These are phyloP conservation scores for Corella eumyota DNA, from an alignment of 23 tunicate species.

Conservation along the genomic window DNA sequence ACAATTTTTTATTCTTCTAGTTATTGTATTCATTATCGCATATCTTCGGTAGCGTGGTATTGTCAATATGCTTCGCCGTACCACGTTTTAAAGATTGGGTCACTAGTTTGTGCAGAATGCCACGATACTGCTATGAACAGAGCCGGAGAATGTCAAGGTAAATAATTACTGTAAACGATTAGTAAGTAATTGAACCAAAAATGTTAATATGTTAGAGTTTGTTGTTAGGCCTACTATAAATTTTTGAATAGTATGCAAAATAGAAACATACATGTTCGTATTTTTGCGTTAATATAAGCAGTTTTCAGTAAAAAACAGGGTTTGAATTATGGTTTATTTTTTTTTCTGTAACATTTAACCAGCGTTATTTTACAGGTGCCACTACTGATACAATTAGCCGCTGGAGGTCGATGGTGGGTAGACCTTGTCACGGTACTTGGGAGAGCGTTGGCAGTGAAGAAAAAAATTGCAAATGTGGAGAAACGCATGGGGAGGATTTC, in stretches of 20 bases:
- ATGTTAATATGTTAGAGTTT: too few species aligned
- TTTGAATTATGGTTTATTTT: too few species aligned
- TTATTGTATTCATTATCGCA: conserved; percentile 77
- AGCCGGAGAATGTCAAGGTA: conserved; percentile 67
- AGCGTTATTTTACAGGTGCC: too few species aligned
- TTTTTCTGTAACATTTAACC: too few species aligned
- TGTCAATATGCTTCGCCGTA: conserved; percentile 85
- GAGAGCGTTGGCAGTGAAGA: conserved; percentile 27
- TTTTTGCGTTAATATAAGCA: too few species aligned
- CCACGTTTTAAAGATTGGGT: conserved; percentile 52
- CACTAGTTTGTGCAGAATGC: conserved; percentile 74
- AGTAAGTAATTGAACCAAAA: too few species aligned
- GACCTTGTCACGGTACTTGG: conserved; percentile 82
- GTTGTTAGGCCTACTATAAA: too few species aligned
- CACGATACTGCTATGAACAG: conserved; percentile 84
- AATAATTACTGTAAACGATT: too few species aligned
- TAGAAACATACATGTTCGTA: too few species aligned
- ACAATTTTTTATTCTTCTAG: conserved; percentile 18
- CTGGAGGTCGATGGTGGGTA: conserved; percentile 79
- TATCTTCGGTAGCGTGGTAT: conserved; percentile 49
- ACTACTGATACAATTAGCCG: conserved; percentile 23
- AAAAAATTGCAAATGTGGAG: conserved; percentile 60
- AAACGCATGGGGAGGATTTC: conserved; percentile 66
- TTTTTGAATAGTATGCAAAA: too few species aligned
- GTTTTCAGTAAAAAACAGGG: too few species aligned